Evolutionary conservation across 2,113 vertebrate species (phyloP), one percentile per base, ranked within the genome.

Genomic region (Mixornis gularis): DNA sequence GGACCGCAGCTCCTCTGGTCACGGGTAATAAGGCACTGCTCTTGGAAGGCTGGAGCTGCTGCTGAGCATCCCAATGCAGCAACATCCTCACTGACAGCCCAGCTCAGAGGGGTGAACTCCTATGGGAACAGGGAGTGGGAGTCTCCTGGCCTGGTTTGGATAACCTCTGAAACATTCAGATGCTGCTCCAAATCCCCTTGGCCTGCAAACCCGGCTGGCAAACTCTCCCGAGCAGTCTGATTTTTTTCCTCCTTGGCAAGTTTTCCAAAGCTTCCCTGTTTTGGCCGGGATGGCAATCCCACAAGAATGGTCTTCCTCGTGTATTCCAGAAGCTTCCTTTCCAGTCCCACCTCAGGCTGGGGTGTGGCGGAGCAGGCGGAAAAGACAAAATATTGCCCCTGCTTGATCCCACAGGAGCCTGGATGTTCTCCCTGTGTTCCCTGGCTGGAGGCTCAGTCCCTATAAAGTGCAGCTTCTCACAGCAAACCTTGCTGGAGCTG

Each of bases 251-350:
- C 36, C 76, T 72, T 95, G 88, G 87, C 51, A 91, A 27, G 24
- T 65, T 65, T 87, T 95, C 84, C 87, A 85, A 3, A 22, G 79
- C 48, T 93, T 73, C 79, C 87, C 7, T 14, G 17, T 66, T 92
- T 94, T 96, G 96, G 92, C 95, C 78, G 71, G 68, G 52, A 16
- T 56, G 44, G 52, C 77, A 80, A 91, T 91, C 78, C 92, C 96
- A 96, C 94, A 96, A 93, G 85, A 96, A 96, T 95, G 92, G 87
- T 74, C 79, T 85, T 95, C 81, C 92, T 91, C 4, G 0, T 5
- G 9, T 63, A 70, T 87, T 94, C 95, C 94, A 96, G 89, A 85
- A 89, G 46, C 74, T 94, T 96, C 3, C 0, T 36, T 94, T 93
- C 92, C 95, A 92, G 74, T 63, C 79, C 68, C 89, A 87, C 87